Evolutionary conservation across 2,797 vertebrate species (phyloP).

Genomic region (Enteromius mattozi): DNA sequence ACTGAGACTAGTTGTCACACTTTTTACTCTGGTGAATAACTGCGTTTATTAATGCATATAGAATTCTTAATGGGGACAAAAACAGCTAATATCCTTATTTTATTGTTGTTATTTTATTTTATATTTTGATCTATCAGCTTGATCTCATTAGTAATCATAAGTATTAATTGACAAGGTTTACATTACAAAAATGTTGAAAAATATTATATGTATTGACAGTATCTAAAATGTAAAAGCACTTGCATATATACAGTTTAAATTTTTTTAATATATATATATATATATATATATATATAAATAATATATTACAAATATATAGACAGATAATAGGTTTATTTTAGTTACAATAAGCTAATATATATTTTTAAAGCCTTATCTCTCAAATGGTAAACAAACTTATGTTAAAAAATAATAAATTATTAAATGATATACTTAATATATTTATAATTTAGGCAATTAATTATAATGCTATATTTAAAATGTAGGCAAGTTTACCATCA

Average conservation of each 20-base stretch:
- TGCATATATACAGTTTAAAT: not conserved
- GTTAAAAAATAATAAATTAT: not conserved
- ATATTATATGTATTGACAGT: too few relatives aligned
- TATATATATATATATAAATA: not conserved
- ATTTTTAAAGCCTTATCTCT: not conserved
- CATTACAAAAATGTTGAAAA: not conserved
- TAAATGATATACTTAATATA: not conserved
- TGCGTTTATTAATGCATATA: not conserved
- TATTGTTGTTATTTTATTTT: not conserved
- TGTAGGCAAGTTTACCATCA: not conserved
- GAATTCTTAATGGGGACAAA: not conserved
- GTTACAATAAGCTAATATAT: not conserved
- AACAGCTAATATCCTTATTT: not conserved
- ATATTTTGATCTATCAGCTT: not conserved
- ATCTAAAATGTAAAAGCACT: not conserved
- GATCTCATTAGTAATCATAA: not conserved
- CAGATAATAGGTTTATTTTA: not conserved
- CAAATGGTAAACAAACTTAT: not conserved
- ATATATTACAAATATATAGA: not conserved
- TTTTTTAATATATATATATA: too few relatives aligned
- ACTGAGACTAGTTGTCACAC: not conserved
- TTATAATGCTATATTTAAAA: too few relatives aligned
- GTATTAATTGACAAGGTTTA: not conserved
- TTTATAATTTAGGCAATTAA: not conserved
- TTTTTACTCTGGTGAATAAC: not conserved